These are phyloP conservation scores for Epirrhoe alternata DNA, from an alignment of 2,888 invertebrate genomes.

Conservation along the genomic window DNA sequence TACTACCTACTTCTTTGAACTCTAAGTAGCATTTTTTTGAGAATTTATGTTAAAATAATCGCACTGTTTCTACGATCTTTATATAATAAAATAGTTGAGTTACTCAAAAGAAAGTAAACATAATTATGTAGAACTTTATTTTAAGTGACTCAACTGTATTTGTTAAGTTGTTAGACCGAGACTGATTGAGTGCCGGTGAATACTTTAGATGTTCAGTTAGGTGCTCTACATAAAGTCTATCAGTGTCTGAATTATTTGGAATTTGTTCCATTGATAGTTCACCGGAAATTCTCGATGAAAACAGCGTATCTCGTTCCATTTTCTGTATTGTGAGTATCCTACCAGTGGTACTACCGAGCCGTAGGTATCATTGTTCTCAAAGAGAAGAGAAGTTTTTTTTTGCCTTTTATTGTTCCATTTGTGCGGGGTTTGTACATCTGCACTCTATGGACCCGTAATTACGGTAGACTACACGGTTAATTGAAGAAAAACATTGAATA, in stretches of 20 bases:
- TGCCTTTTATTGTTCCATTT: slow-evolving; percentile 69
- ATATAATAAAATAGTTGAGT: too few species aligned
- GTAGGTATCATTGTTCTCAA: slow-evolving; percentile 60
- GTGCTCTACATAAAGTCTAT: not conserved
- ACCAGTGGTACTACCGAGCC: not conserved
- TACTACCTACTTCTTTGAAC: too few species aligned
- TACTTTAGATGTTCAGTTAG: not conserved
- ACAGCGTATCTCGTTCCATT: not conserved
- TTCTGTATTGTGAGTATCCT: not conserved
- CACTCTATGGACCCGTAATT: slow-evolving; percentile 69
- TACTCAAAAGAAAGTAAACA: too few species aligned
- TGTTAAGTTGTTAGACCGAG: too few species aligned
- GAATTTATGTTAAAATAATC: too few species aligned
- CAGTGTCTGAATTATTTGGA: not conserved
- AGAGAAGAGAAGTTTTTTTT: slow-evolving; percentile 61
- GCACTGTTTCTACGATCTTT: too few species aligned
- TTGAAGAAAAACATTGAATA: slow-evolving; percentile 82
- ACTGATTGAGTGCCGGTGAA: too few species aligned
- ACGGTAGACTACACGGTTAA: slow-evolving; percentile 66
- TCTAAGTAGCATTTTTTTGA: too few species aligned
- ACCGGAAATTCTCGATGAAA: not conserved
- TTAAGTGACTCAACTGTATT: too few species aligned
- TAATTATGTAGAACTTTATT: too few species aligned
- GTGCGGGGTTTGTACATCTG: slow-evolving; percentile 62
- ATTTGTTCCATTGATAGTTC: not conserved